A percentile compares a stretch with the other conserved stretches of the same genome.
These are phyloP conservation scores for Drosophila lacicola DNA, from an alignment of 2,888 invertebrate genomes.

Conservation along the genomic window DNA sequence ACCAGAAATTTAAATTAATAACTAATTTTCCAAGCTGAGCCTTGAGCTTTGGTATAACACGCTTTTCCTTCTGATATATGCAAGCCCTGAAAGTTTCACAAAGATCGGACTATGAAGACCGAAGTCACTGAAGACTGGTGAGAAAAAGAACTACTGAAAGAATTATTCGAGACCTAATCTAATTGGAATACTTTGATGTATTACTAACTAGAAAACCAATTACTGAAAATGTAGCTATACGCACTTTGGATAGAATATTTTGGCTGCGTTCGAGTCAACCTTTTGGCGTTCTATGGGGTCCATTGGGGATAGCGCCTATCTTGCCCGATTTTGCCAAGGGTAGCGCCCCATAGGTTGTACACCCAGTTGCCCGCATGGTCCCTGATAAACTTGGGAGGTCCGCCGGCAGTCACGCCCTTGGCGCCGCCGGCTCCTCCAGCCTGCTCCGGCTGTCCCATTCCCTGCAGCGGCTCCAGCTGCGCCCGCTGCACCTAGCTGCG, in stretches of 20 bases:
- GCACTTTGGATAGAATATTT: constrained; percentile 2
- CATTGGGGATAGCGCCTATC: background rate
- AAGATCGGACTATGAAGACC: too few relatives aligned
- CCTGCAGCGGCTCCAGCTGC: background rate
- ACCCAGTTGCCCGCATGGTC: constrained; percentile 8
- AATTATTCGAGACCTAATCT: too few relatives aligned
- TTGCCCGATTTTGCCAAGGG: constrained; percentile 1
- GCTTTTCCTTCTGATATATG: too few relatives aligned
- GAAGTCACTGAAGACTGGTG: too few relatives aligned
- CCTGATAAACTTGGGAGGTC: background rate
- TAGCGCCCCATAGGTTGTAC: constrained; percentile 12
- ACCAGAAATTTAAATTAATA: too few relatives aligned
- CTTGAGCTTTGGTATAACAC: too few relatives aligned
- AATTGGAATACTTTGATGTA: too few relatives aligned
- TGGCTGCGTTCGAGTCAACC: constrained; percentile 10
- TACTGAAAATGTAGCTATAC: background rate
- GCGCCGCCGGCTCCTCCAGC: background rate
- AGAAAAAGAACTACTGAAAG: too few relatives aligned
- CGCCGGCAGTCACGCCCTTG: background rate
- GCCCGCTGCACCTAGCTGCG: background rate
- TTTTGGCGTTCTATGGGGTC: background rate
- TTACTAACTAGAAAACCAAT: too few relatives aligned
- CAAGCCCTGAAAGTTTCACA: too few relatives aligned
- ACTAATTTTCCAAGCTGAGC: too few relatives aligned
- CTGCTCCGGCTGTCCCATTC: background rate